Base-by-base conservation (phyloP, 1,140 invertebrate species). In the Drosophila tani region DNA sequence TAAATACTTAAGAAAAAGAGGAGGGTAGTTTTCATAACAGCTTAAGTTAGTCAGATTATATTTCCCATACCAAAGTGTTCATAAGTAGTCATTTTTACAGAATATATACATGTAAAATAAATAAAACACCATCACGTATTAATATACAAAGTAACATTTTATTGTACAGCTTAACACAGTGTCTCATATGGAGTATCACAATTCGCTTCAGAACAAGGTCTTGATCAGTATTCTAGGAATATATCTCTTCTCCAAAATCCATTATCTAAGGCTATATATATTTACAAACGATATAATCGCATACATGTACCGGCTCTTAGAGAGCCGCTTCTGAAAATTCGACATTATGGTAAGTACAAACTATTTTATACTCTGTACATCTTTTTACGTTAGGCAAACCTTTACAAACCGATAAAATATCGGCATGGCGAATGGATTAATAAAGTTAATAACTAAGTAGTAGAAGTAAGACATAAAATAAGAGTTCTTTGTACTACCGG, bases 391-490 rank as follows among this genome's bases (percentile, higher is more conserved):
- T 57, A 92, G 68, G 53, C 82, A 92, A 32, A 80, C 81, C 60
- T 91, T 77, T 38, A 81, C 91, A 76, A 92, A 90, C 56, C 91
- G 84, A 81, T 91, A 92, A 53, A 86, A 92, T 50, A 92, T 77
- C 38, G 91, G 84, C 87, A 92, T 92, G 21, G 91, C 91, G 64
- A 90, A 92, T 1, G 91, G 91, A 79, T 92, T 92, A 57, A 92
- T 82, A 82, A 92, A 92, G 63, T 92, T 92, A 43, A 92, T 73
- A 60, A 91, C 51, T 45, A 92, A 67, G 80, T 92, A 92, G 62
- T 92, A 92, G 51, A 92, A 92, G 75, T 92, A 92, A 27, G 91
- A 92, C 87, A 92, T 86, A 74, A 92, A 86, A 50, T 92, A 91
- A 35, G 87, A 84, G 79, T 86, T 90, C 69, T 86, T 92, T 81